Base-by-base conservation (phyloP, 1,140 invertebrate genomes). In the Hesperophylax magnus region DNA sequence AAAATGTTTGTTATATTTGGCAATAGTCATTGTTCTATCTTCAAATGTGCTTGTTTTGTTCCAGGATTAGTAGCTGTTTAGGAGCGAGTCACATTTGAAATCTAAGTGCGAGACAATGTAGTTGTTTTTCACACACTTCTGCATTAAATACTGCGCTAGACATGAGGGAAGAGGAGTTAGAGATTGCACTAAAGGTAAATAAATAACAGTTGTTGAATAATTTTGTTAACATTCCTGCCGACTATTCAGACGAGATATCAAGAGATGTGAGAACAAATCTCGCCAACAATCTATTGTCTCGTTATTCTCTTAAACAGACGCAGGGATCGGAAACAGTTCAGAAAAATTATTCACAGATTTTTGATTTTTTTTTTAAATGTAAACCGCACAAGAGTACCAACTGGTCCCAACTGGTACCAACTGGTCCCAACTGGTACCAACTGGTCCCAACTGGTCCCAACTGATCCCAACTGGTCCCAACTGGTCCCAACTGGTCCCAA, bases 141-240 rank as follows among this genome's bases (percentile, higher is more conserved):
- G 72, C 53, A 34, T 34, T 20, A 8, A 17, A 53, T 15, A 74
- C 54, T 27, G 60, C 27, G 54, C 54, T 47, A 58, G 54, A 76
- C 82, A 97, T 97, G 96, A 93, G 95, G 88, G 96, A 97, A 92
- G 96, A 97, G 92, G 96, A 97, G 89, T 92, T 97, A 88, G 96
- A 97, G 92, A 94, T 96, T 91, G 96, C 96, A 90, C 94, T 97
- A 87, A 97, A 97, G 93, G 94, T 94, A 88, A 88, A 54, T 31
- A 60, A 31, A 27, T 56, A 20, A 27, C 20, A 31, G n/a, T 31
- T 52, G 47, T 72, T 67, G 31, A 22, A 67, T 31, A 61, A 67
- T 67, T 67, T 67, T 39, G 63, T 85, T 72, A 77, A 54, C 67
- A 60, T 83, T 79, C 18, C 69, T 22, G 20, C 34, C 47, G 8